Conservation (phyloP, 1,140 invertebrate genomes). For the Orius insidiosus region DNA sequence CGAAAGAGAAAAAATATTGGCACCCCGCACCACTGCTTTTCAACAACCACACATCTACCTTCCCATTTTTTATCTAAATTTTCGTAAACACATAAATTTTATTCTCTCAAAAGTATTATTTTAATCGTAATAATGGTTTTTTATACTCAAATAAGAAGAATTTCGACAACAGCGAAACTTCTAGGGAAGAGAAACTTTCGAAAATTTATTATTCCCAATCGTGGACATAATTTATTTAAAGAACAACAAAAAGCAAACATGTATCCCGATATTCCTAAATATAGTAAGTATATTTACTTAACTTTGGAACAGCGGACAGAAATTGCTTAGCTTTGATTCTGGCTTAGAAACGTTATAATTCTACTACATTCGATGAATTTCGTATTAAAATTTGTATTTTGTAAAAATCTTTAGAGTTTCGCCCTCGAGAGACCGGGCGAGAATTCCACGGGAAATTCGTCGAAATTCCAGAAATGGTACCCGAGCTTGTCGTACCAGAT, state of each 20-base stretch:
- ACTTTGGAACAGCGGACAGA: too few species aligned
- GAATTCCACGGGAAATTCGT: conserved; percentile 36
- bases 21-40: too few species aligned
- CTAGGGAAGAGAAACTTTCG: conserved; percentile 60
- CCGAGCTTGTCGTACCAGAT: conserved; percentile 82
- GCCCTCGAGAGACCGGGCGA: conserved; percentile 43
- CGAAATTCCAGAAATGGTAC: conserved; percentile 68
- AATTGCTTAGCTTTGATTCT: too few species aligned
- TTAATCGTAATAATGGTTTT: background rate
- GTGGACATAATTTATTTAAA: conserved; percentile 49
- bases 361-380: too few species aligned
- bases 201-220: conserved; percentile 54
- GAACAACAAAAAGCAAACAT: conserved; percentile 33
- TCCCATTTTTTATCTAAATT: too few species aligned
- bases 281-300: conserved; percentile 30
- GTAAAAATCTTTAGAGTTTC: conserved; percentile 36
- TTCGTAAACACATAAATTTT: too few species aligned
- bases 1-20: too few species aligned
- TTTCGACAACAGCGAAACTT: conserved; percentile 36
- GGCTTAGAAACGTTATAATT: too few species aligned
- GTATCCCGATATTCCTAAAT: conserved; percentile 39
- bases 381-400: too few species aligned
- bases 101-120: too few species aligned
- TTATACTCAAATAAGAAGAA: conserved; percentile 7
- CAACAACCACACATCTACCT: too few species aligned